phyloP scores from a whole-genome alignment of 2,797 vertebrate species.

The Cryptoblepharus egeriae region DNA sequence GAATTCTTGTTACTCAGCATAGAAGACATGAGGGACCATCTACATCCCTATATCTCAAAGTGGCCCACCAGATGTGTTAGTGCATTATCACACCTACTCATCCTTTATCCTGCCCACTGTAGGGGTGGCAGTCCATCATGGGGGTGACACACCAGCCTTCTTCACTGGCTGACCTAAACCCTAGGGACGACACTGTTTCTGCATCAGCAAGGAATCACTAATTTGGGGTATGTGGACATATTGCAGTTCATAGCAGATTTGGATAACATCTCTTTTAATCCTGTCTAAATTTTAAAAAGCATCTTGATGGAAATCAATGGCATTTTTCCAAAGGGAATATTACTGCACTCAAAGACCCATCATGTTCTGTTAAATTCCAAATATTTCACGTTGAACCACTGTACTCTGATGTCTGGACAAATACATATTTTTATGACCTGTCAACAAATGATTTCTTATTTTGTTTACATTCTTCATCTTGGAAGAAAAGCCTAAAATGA shows the following conservation, averaged over 20 bases:
- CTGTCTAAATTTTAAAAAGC: constrained; percentile 8
- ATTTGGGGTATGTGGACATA: neutral
- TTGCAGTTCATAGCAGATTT: constrained; percentile 1
- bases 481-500: constrained; percentile 54
- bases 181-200: neutral
- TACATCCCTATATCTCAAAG: too few relatives aligned
- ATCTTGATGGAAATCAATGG: constrained; percentile 11
- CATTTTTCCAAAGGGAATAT: neutral
- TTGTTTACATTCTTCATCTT: constrained; percentile 48
- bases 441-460: constrained; percentile 33
- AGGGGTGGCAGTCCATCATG: too few relatives aligned
- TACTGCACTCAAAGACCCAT: constrained; percentile 32
- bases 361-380: constrained; percentile 42
- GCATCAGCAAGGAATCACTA: neutral
- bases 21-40: too few relatives aligned
- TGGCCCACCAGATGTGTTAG: too few relatives aligned
- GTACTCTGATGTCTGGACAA: constrained; percentile 44
- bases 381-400: constrained; percentile 54
- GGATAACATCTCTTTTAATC: neutral
- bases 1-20: too few relatives aligned
- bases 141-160: too few relatives aligned
- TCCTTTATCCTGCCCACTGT: too few relatives aligned
- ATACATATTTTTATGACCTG: constrained; percentile 54
- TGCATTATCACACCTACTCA: too few relatives aligned
- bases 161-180: too few relatives aligned